Evolutionary conservation across 2,888 invertebrate genomes (phyloP).

Genomic region (Agrochola lychnidis): DNA sequence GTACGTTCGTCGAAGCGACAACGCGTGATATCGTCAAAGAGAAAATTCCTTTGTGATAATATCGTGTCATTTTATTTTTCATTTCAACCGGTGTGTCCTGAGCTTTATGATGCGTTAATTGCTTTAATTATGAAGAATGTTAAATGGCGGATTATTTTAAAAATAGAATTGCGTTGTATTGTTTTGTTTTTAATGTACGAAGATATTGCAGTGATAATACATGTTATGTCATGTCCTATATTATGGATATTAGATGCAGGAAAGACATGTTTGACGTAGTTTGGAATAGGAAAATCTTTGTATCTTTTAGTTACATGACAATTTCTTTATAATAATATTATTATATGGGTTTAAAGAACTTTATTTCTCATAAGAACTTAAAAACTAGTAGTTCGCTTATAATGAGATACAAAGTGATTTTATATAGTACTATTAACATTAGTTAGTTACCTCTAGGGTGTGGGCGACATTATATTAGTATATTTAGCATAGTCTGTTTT

Average conservation of each 20-base stretch:
- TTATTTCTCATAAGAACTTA: no score
- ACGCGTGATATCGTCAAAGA: conserved; percentile 81
- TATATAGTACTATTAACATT: no score
- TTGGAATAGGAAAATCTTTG: not conserved
- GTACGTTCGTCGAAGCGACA: conserved; percentile 67
- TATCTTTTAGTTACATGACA: not conserved
- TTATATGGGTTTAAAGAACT: no score
- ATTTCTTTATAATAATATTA: not conserved
- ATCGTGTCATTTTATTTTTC: conserved; percentile 73
- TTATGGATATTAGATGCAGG: no score
- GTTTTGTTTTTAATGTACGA: not conserved
- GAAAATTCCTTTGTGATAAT: conserved; percentile 79
- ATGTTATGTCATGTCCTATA: not conserved
- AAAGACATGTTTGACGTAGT: not conserved
- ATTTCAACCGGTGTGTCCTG: conserved; percentile 65
- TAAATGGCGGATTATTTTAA: conserved; percentile 47
- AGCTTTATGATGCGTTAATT: conserved; percentile 71
- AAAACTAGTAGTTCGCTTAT: no score
- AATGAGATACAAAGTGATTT: no score
- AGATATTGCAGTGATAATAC: not conserved
- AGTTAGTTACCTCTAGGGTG: no score
- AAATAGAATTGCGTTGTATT: conserved; percentile 22
- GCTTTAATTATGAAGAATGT: conserved; percentile 63
- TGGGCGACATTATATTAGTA: no score
- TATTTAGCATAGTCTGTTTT: no score